Conservation (phyloP, 1,140 invertebrate genomes). For the Drosophila punjabiensis region DNA sequence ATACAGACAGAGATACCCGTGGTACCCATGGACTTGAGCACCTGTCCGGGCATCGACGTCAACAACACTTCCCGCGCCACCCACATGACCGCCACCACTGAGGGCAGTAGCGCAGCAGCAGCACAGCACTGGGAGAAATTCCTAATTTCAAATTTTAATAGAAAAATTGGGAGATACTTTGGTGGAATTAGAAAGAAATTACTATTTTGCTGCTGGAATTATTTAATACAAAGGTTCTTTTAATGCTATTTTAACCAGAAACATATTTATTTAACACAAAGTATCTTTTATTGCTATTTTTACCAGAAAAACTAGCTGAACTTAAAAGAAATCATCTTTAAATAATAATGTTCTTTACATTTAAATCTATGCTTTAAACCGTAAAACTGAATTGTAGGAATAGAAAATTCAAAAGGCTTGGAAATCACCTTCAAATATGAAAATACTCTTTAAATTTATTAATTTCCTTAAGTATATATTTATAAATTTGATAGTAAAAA, state of each 20-base stretch:
- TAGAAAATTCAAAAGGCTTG: not conserved
- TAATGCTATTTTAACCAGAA: too few species aligned
- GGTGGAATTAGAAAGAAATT: too few species aligned
- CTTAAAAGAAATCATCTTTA: not conserved
- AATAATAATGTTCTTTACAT: not conserved
- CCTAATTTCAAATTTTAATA: too few species aligned
- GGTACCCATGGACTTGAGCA: constrained; percentile 53
- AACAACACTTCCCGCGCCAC: constrained; percentile 52
- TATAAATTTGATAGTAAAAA: not conserved
- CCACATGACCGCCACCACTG: constrained; percentile 48
- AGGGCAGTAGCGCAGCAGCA: constrained; percentile 3
- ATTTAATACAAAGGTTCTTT: not conserved
- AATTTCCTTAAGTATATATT: not conserved
- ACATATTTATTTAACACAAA: too few species aligned
- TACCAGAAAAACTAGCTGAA: too few species aligned
- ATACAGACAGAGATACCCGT: constrained; percentile 33
- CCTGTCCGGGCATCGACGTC: constrained; percentile 50
- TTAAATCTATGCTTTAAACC: not conserved
- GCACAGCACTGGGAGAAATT: constrained; percentile 10
- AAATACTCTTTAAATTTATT: not conserved
- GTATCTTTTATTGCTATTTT: too few species aligned
- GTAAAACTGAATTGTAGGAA: not conserved
- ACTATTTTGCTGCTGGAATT: not conserved
- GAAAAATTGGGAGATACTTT: not conserved
- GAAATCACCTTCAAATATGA: not conserved